Evolutionary conservation across 2,888 invertebrate species (phyloP).

Genomic region (Sussaba pulchella): DNA sequence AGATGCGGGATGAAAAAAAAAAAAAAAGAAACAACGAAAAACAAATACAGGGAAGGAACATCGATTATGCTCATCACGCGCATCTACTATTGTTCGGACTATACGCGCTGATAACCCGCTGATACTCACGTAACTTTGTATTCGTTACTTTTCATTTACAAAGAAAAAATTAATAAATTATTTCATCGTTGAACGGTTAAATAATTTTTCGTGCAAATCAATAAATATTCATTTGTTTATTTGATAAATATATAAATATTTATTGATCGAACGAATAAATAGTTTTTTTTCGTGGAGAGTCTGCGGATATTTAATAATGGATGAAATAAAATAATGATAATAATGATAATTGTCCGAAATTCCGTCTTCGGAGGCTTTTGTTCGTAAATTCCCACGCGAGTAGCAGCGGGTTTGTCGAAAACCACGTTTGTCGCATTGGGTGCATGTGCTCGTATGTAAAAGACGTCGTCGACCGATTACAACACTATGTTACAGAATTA

Average conservation of each 20-base stretch:
- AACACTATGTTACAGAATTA: conserved; percentile 71
- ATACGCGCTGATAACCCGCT: conserved; percentile 3
- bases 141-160: not conserved
- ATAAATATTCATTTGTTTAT: no score
- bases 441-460: conserved; percentile 60
- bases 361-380: not conserved
- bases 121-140: not conserved
- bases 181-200: no score
- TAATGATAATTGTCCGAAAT: not conserved
- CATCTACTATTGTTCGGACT: not conserved
- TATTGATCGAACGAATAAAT: no score
- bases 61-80: conserved; percentile 37
- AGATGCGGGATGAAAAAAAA: conserved; percentile 8
- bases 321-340: no score
- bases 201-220: no score
- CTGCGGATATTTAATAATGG: no score
- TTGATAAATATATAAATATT: no score
- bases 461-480: conserved; percentile 68
- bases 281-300: no score
- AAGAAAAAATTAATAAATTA: not conserved
- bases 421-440: conserved; percentile 33
- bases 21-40: no score
- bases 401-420: conserved; percentile 12
- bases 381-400: not conserved
- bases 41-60: conserved; percentile 44